Evolutionary conservation across 2,113 vertebrate species (phyloP), one percentile per base, ranked within the genome.

Genomic region (Orientallactaga bullata): DNA sequence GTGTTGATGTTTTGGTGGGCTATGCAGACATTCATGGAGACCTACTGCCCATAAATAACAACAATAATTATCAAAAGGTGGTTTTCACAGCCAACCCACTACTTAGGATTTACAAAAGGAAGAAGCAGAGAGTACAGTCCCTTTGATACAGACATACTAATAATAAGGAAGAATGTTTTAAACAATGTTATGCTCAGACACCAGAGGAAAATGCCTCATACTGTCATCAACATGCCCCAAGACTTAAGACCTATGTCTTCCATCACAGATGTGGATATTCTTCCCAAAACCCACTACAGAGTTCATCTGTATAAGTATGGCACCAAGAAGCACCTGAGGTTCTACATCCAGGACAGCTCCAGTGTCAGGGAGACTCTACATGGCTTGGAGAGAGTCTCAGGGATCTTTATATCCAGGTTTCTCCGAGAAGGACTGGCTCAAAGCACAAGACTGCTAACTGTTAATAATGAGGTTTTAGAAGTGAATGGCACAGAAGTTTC

Each of bases 31-130:
- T 99, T 95, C 99, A 99, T 0, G 99, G 99, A 3, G 99, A 99
- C 97, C 98, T 99, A 66, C 98, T 99, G 89, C 99, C 99, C 35
- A 99, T 99, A 97, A 99, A 99, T 97, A 99, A 99, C 0, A 99
- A 99, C 7, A 99, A 99, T 97, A 99, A 99, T 97, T 99, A 99
- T 63, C 98, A 99, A 97, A 99, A 99, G 98, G 99, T 99, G n/a
- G 99, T 99, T 87, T 99, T 99, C 47, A 99, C 99, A 0, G 99
- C 99, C 94, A 99, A 98, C 85, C 99, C 99, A 13, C 97, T 99
- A 24, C 99, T 99, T 82, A 97, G 99, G 95, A 98, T 99, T 95
- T 99, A 96, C 99, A 99, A 97, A 99, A 99, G 93, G 99, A 99
- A 99, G 99, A 99, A 97, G 99, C 99, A 96, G 99, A 99, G 97